phyloP scores from a whole-genome alignment of 2,797 vertebrate genomes.

The Rhabdophis nuchalis region DNA sequence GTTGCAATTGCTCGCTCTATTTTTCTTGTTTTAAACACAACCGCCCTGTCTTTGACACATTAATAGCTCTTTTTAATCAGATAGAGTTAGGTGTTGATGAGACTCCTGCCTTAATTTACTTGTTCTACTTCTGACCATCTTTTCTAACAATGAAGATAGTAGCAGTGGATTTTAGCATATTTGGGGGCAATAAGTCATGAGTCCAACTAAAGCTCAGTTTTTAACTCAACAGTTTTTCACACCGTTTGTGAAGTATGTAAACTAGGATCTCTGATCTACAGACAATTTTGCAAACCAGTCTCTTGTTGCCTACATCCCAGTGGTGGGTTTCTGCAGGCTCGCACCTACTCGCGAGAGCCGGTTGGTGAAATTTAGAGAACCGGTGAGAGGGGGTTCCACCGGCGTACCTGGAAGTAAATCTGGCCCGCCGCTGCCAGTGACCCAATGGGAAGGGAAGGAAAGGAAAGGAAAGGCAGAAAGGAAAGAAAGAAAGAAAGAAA shows the following conservation, averaged over 20 bases:
- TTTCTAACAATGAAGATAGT: not conserved
- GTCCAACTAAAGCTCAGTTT: not conserved
- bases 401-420: no score
- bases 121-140: not conserved
- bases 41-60: not conserved
- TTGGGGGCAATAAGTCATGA: not conserved
- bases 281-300: not conserved
- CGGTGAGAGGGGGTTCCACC: no score
- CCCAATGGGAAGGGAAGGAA: no score
- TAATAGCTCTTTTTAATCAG: not conserved
- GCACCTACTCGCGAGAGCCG: no score
- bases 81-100: not conserved
- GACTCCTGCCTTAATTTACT: not conserved
- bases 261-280: not conserved
- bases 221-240: not conserved
- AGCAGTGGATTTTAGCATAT: not conserved
- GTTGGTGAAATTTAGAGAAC: no score
- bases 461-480: no score
- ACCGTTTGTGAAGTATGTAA: not conserved
- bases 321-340: no score
- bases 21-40: not conserved
- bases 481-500: no score
- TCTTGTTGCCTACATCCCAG: not conserved
- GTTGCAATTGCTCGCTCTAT: not conserved
- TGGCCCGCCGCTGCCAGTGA: no score